Base-by-base conservation (phyloP, 2,888 invertebrate species). In the Rhabditoides inermis region DNA sequence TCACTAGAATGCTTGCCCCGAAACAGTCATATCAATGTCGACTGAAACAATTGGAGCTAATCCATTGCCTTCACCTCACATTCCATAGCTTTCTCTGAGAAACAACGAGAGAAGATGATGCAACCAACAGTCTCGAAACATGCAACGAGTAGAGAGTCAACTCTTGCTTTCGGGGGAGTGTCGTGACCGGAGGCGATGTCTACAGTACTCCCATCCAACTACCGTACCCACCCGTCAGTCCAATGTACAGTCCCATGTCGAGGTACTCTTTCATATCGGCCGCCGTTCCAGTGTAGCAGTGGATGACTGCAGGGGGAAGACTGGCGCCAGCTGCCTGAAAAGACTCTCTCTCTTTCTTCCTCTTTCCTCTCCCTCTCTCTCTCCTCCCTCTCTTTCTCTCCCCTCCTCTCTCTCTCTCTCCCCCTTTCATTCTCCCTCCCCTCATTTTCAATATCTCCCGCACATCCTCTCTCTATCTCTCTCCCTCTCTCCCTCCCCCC, bases 391-490 rank as follows among this genome's bases (percentile, higher is more conserved):
- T 90, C 90, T 23, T 84, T 83, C 73, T 89, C 88, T 20, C 91
- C 91, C 68, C 89, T 88, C 77, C 90, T 84, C 79, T 92, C 91
- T n/a, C n/a, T n/a, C n/a, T n/a, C n/a, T n/a, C n/a, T n/a, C n/a
- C n/a, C n/a, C n/a, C n/a, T n/a, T n/a, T n/a, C n/a, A n/a, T 26
- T 36, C 3, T 51, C 44, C 15, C 47, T 48, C 30, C 53, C 51
- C 23, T 53, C 56, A 1, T 23, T 78, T n/a, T n/a, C 60, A 85
- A 79, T 73, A 90, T 87, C 75, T 84, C 83, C 63, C 89, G 80
- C 69, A 91, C 82, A 78, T 90, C 90, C 22, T 84, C 83, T 73
- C n/a, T n/a, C n/a, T n/a, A n/a, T n/a, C n/a, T n/a, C n/a, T n/a
- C n/a, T n/a, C n/a, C n/a, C n/a, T n/a, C 27, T 36, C 3, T 51